Evolutionary conservation across 1,140 invertebrate species (phyloP), one percentile per base, ranked within the genome.

Genomic region (Vollenhovia emeryi): DNA sequence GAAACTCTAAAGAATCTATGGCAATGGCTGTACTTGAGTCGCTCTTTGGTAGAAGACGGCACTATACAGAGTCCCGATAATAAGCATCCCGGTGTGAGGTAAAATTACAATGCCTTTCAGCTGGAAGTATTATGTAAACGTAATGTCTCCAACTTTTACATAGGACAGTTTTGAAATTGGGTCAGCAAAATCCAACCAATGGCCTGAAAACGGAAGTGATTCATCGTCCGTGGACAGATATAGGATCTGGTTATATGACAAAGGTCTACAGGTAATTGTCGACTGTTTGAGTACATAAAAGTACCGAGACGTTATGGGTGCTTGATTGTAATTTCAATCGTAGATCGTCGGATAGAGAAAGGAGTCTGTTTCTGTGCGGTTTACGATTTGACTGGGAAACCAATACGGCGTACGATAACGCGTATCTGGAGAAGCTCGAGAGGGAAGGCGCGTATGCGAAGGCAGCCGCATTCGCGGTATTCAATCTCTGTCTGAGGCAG

Each of bases 391-490:
- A 98, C 87, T 96, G 96, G 91, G 96, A 97, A 55, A 92, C 94
- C 3, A 92, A 93, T 89, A 91, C 92, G 0, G 87, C 94, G 4
- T 93, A 94, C n/a, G 93, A 94, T 75, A 94, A 92, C 84, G 86
- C 95, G 45, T 96, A 96, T 87, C 92, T 97, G 40, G 96, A 97
- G 89, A 94, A 95, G 91, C 92, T 97, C 27, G 96, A 96, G 91
- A 95, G 95, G 75, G 96, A 96, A 91, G 95, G 96, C 50, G 95
- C 96, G 69, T 98, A 97, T 94, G 97, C 98, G 52, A 96, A 98
- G 93, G 98, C 98, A 36, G 98, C 98, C 9, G 98, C 98, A 43
- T 97, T 99, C 59, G 97, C 98, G 55, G 96, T 99, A 59, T 99
- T 99, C 93, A 98, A 98, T 95, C 95, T 99, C 82, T 97, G 98